These are phyloP conservation scores for Cettia cetti DNA, from an alignment of 2,113 vertebrate species.

Conservation along the genomic window DNA sequence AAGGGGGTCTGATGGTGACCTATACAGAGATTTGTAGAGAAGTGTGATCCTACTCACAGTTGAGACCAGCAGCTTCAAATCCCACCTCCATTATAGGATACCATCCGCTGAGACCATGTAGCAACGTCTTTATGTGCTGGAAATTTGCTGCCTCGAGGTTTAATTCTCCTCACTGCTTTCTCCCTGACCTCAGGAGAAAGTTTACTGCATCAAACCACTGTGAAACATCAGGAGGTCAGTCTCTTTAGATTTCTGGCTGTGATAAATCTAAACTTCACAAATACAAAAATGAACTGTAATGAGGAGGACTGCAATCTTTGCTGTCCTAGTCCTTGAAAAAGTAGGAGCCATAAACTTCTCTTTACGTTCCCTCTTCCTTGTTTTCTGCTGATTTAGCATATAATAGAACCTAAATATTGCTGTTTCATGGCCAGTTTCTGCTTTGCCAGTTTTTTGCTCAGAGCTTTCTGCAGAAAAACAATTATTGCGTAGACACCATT, in stretches of 20 bases:
- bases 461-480: neutral
- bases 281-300: neutral
- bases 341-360: neutral
- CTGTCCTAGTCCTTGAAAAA: neutral
- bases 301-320: neutral
- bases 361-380: neutral
- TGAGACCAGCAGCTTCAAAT: neutral
- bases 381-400: neutral
- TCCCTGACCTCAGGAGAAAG: neutral
- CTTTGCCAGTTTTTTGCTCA: neutral
- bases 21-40: neutral
- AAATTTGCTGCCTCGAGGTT: neutral
- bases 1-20: neutral
- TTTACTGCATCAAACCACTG: neutral
- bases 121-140: neutral
- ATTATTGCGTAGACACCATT: accelerated
- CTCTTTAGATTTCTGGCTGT: neutral
- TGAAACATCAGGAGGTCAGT: neutral
- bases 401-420: neutral
- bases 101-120: neutral
- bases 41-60: neutral
- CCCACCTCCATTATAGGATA: neutral
- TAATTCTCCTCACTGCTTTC: neutral
- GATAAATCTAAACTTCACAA: neutral
- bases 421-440: neutral